phyloP scores from a whole-genome alignment of 1,140 invertebrate genomes.

The Babylonia areolata region DNA sequence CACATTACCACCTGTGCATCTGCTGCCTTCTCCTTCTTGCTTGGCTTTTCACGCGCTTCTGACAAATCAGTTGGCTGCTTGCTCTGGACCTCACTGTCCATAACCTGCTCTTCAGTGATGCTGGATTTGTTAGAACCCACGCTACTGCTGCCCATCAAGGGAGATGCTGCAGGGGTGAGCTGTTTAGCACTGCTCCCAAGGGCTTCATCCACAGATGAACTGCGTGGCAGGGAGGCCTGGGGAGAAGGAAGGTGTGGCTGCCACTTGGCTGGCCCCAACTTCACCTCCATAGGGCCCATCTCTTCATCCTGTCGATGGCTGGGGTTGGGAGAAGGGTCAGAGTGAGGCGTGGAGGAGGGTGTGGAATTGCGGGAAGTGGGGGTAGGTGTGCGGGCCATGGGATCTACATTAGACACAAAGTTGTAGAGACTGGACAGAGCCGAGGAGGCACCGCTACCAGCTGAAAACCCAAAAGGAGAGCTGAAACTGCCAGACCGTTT shows the following conservation, averaged over 20 bases:
- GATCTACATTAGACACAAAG: slow-evolving; percentile 42
- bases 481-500: slow-evolving; percentile 23
- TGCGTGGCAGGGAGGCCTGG: not conserved
- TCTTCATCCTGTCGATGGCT: not conserved
- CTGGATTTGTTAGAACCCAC: not conserved
- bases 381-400: slow-evolving; percentile 10
- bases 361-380: slow-evolving; percentile 32
- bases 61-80: not conserved
- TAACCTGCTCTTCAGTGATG: not conserved
- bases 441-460: not conserved
- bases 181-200: not conserved
- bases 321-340: slow-evolving; percentile 17
- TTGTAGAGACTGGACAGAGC: slow-evolving; percentile 45
- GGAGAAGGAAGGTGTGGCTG: slow-evolving; percentile 1
- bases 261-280: not conserved
- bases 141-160: not conserved
- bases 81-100: not conserved
- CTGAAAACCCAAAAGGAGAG: not conserved
- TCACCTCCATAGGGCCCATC: not conserved
- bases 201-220: not conserved
- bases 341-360: slow-evolving; percentile 27
- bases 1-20: not conserved
- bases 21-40: not conserved
- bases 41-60: not conserved
- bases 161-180: not conserved